Base-by-base conservation (phyloP, 2,888 invertebrate species). In the Ectemnius lituratus region DNA sequence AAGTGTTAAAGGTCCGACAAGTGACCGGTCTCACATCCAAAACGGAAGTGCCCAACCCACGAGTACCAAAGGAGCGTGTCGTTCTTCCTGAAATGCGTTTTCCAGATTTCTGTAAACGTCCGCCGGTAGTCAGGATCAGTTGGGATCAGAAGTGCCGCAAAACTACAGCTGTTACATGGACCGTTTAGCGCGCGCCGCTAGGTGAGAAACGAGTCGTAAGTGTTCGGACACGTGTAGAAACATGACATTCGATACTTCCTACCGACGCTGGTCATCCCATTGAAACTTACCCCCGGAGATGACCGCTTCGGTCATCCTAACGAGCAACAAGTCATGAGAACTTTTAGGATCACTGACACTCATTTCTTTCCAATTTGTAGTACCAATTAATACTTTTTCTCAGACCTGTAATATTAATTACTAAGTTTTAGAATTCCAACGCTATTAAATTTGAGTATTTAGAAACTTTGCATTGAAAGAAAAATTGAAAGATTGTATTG, bases 141-240 rank as follows among this genome's bases (percentile, higher is more conserved):
- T 56, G 20, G 60, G 79, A 84, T 84, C 82, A 83, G 57, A 86
- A 74, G 72, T 62, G 67, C 84, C 85, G 84, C 86, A 71, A 72
- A 37, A 81, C 67, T 69, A 70, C 83, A 83, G 80, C 83, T 86
- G 86, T 79, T 62, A 67, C 72, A 73, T 66, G 73, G 73, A 73
- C 75, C 62, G 66, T 76, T 75, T 62, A 57, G 59, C 59, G 37
- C 37, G 61, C 76, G 72, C 76, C 79, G 79, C 75, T 73, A 79
- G 75, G 73, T 75, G 77, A 80, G 75, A 80, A 23, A 80, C 78
- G 77, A 71, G 3, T 6, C 82, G 81, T 84, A 82, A 87, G 79
- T 86, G 84, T 73, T 80, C 73, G 75, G 83, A 86, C 89, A 88
- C 85, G 86, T 88, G 88, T 89, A 86, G 86, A 86, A 88, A 89